A percentile compares a stretch with the other conserved stretches of the same genome.
These are phyloP conservation scores for Trachymyrmex septentrionalis DNA, from an alignment of 1,140 invertebrate genomes.

Conservation along the genomic window DNA sequence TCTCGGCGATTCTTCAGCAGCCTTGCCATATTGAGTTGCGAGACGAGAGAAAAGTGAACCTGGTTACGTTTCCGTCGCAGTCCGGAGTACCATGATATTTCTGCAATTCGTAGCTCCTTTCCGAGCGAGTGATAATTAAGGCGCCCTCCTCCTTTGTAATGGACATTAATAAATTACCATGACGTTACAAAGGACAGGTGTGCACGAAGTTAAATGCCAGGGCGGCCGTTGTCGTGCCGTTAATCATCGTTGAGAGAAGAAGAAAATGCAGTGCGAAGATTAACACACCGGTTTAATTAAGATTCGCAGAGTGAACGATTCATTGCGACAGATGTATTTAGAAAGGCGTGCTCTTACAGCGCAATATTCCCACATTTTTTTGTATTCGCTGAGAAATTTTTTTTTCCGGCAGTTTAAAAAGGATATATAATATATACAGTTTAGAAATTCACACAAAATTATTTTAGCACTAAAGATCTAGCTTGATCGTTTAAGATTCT, in stretches of 20 bases:
- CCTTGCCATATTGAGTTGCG: not conserved
- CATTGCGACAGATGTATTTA: constrained; percentile 41
- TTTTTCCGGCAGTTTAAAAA: too few relatives aligned
- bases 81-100: constrained; percentile 16
- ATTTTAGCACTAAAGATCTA: too few relatives aligned
- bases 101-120: constrained; percentile 9
- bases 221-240: constrained; percentile 37
- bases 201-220: constrained; percentile 53
- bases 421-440: too few relatives aligned
- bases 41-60: constrained; percentile 14
- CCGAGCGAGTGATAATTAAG: constrained; percentile 28
- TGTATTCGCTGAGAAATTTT: not conserved
- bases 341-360: not conserved
- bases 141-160: constrained; percentile 6
- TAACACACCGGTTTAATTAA: constrained; percentile 52
- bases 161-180: constrained; percentile 61
- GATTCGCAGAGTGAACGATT: constrained; percentile 36
- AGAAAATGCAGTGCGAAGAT: constrained; percentile 36
- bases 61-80: constrained; percentile 19
- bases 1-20: not conserved
- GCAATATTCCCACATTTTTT: not conserved
- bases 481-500: too few relatives aligned
- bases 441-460: too few relatives aligned
- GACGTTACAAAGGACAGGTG: constrained; percentile 51
- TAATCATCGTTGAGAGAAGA: constrained; percentile 41